Evolutionary conservation across 2,797 vertebrate genomes (phyloP).

Genomic region (Cyprinella venusta): DNA sequence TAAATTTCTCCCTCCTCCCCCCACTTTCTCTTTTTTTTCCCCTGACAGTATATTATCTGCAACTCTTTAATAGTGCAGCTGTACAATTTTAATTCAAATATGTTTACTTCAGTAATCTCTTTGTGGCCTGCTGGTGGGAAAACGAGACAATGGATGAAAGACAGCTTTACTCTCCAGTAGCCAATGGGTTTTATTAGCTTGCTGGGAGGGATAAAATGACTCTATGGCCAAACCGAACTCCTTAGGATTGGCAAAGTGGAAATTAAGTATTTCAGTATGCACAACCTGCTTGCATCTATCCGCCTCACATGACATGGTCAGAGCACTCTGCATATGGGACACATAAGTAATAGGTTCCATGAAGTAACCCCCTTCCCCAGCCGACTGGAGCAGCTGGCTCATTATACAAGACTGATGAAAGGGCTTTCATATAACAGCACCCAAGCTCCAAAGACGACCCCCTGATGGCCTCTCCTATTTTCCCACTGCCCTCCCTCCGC

Average conservation of each 20-base stretch:
- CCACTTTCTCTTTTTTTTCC: conserved; percentile 21
- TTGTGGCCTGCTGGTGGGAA: conserved; percentile 65
- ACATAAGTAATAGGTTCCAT: conserved; percentile 61
- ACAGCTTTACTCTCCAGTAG: conserved; percentile 69
- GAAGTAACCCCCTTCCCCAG: conserved; percentile 39
- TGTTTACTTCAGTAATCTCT: conserved; percentile 59
- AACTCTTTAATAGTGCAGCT: conserved; percentile 53
- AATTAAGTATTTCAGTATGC: conserved; percentile 62
- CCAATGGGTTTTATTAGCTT: conserved; percentile 64
- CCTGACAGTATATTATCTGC: conserved; percentile 51
- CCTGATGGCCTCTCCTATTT: conserved; percentile 31
- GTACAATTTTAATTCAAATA: conserved; percentile 47
- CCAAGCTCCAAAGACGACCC: conserved; percentile 54
- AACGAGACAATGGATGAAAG: conserved; percentile 62
- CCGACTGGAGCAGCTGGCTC: conserved; percentile 64
- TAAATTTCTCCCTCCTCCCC: conserved; percentile 19
- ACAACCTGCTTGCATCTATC: conserved; percentile 43
- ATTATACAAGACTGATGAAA: conserved; percentile 70
- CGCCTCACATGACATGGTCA: conserved; percentile 43
- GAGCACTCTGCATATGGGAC: conserved; percentile 41
- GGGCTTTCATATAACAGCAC: conserved; percentile 65
- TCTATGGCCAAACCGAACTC: conserved; percentile 50
- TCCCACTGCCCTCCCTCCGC: conserved; percentile 23
- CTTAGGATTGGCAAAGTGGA: conserved; percentile 50
- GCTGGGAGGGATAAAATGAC: conserved; percentile 53